Conservation (phyloP, 2,888 invertebrate genomes). For the Drosophila rellima region DNA sequence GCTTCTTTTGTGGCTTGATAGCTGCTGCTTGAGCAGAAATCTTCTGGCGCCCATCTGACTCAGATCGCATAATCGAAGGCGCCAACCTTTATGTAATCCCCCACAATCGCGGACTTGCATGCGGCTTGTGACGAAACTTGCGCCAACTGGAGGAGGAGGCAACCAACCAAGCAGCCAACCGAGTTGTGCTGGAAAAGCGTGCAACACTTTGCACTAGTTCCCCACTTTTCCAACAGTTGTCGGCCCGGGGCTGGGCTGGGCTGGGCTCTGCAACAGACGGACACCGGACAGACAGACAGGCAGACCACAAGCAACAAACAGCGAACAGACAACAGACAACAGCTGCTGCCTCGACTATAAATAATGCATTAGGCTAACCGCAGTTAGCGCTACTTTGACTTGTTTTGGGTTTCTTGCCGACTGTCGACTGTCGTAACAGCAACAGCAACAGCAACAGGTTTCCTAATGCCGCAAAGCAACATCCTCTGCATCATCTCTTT, state of each 20-base stretch:
- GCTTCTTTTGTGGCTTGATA: conserved; percentile 59
- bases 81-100: conserved; percentile 48
- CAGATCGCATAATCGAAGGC: conserved; percentile 23
- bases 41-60: conserved; percentile 51
- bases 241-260: conserved; percentile 20
- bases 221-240: conserved; percentile 55
- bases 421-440: conserved; percentile 55
- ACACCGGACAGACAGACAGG: neutral
- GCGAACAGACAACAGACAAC: conserved; percentile 27
- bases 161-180: conserved; percentile 39
- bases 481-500: conserved; percentile 35
- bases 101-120: conserved; percentile 25
- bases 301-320: conserved; percentile 14
- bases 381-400: conserved; percentile 47
- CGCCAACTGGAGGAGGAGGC: conserved; percentile 1
- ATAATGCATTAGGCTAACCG: conserved; percentile 69
- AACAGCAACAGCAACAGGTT: conserved; percentile 64
- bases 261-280: conserved; percentile 8
- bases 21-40: conserved; percentile 57
- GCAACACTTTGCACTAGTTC: conserved; percentile 68
- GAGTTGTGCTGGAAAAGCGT: conserved; percentile 60
- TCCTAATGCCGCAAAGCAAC: conserved; percentile 45
- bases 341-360: conserved; percentile 52
- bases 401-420: conserved; percentile 36
- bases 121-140: conserved; percentile 59